These are phyloP conservation scores for Pelobates fuscus DNA, from an alignment of 2,113 vertebrate species.

Conservation along the genomic window DNA sequence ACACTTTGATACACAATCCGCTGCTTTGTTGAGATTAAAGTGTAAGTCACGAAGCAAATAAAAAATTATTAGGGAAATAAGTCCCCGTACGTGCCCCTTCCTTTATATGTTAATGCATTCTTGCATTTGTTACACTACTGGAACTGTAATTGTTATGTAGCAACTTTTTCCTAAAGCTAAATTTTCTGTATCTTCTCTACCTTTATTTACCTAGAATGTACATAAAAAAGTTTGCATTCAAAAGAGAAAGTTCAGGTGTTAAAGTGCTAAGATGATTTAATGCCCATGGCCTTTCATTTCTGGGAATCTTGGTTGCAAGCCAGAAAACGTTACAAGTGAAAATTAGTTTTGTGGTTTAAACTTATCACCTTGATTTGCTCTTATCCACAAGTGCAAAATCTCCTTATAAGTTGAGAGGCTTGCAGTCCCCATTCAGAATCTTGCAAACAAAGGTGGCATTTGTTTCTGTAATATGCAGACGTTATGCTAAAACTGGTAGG, in stretches of 20 bases:
- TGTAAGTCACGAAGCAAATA: too few relatives aligned
- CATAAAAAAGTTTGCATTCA: slow-evolving; percentile 40
- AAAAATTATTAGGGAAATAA: too few relatives aligned
- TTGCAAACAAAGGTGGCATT: slow-evolving; percentile 41
- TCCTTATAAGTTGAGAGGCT: slow-evolving; percentile 46
- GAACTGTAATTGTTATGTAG: neutral
- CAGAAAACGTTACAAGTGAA: slow-evolving; percentile 46
- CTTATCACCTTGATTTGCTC: slow-evolving; percentile 51
- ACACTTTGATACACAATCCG: too few relatives aligned
- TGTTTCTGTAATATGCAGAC: slow-evolving; percentile 16
- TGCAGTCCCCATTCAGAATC: slow-evolving; percentile 31
- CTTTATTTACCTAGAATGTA: slow-evolving; percentile 6
- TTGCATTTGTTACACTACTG: too few relatives aligned
- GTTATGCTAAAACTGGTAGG: slow-evolving; percentile 23
- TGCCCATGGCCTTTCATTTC: slow-evolving; percentile 42
- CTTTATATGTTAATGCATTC: too few relatives aligned
- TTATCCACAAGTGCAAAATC: slow-evolving; percentile 49
- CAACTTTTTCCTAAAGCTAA: neutral
- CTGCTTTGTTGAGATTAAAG: too few relatives aligned
- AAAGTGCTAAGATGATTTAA: slow-evolving; percentile 47
- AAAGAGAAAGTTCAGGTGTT: slow-evolving; percentile 43
- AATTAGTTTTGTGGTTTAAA: slow-evolving; percentile 50
- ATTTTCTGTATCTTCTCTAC: neutral
- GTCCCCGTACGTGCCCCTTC: too few relatives aligned
- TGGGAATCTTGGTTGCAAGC: slow-evolving; percentile 39